phyloP scores from a whole-genome alignment of 2,113 vertebrate genomes.

The Lophura nycthemera region DNA sequence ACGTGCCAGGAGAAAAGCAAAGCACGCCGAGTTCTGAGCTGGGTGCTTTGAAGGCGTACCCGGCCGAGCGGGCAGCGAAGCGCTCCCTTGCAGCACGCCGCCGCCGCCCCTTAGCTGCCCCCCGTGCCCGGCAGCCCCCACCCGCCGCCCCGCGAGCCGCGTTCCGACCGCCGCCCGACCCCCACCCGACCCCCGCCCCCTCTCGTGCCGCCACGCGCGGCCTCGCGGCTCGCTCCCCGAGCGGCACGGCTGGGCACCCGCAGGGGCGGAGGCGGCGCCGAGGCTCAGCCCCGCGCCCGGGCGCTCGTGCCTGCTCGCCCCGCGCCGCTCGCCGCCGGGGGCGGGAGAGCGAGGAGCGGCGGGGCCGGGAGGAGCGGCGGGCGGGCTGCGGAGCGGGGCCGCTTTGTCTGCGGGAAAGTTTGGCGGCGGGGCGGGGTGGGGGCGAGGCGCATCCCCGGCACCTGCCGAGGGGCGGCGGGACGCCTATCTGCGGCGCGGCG shows the following conservation, averaged over 20 bases:
- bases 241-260: not conserved
- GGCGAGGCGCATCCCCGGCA: not conserved
- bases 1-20: fast-evolving
- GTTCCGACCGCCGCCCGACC: fast-evolving
- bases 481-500: not conserved
- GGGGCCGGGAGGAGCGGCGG: not conserved
- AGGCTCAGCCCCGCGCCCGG: not conserved
- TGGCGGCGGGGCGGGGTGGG: not conserved
- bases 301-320: not conserved
- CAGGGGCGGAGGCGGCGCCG: not conserved
- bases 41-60: not conserved
- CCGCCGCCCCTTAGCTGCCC: too few relatives aligned
- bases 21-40: not conserved
- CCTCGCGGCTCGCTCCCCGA: too few relatives aligned
- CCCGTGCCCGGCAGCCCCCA: fast-evolving
- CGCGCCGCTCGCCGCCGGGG: too few relatives aligned
- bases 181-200: too few relatives aligned
- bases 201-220: fast-evolving
- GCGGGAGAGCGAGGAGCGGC: not conserved
- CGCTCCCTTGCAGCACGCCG: too few relatives aligned
- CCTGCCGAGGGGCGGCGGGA: not conserved
- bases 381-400: not conserved
- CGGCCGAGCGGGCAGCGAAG: fast-evolving
- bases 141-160: too few relatives aligned
- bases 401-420: slow-evolving; percentile 52